Conservation (phyloP, 2,888 invertebrate genomes). For the Nipponacmea schrenckii region DNA sequence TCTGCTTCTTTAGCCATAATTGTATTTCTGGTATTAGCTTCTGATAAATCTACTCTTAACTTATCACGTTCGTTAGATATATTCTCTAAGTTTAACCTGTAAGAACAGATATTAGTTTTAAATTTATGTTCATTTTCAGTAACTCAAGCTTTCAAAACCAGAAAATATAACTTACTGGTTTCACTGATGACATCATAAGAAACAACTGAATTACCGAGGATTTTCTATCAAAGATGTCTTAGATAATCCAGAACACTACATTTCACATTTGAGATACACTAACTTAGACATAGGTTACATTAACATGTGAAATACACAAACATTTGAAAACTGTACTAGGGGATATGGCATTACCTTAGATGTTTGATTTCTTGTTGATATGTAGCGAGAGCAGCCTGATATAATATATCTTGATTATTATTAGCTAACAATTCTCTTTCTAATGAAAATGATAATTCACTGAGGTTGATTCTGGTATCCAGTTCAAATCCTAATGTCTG, state of each 20-base stretch:
- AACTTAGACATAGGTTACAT: not conserved
- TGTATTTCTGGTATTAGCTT: constrained; percentile 84
- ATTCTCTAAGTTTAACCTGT: constrained; percentile 74
- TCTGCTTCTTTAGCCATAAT: constrained; percentile 90
- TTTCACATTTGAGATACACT: not conserved
- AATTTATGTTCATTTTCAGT: not conserved
- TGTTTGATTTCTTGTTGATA: constrained; percentile 58
- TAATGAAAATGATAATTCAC: constrained; percentile 54
- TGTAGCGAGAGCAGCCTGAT: constrained; percentile 53
- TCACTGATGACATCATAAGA: too few relatives aligned
- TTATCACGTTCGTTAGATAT: constrained; percentile 83
- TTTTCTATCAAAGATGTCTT: too few relatives aligned
- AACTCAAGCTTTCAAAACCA: not conserved
- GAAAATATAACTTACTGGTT: too few relatives aligned
- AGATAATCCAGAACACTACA: too few relatives aligned
- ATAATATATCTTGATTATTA: constrained; percentile 52
- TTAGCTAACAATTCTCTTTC: constrained; percentile 51
- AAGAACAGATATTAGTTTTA: constrained; percentile 22
- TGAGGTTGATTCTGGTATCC: constrained; percentile 51
- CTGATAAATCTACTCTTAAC: constrained; percentile 80
- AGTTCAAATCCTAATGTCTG: constrained; percentile 61
- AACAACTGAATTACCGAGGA: too few relatives aligned
- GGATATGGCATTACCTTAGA: constrained; percentile 46
- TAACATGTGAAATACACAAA: not conserved
- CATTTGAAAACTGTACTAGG: too few relatives aligned